Percentiles rank a stretch among this genome's conserved stretches.
Conservation (phyloP, 2,888 invertebrate species). For the Amitus sp. region DNA sequence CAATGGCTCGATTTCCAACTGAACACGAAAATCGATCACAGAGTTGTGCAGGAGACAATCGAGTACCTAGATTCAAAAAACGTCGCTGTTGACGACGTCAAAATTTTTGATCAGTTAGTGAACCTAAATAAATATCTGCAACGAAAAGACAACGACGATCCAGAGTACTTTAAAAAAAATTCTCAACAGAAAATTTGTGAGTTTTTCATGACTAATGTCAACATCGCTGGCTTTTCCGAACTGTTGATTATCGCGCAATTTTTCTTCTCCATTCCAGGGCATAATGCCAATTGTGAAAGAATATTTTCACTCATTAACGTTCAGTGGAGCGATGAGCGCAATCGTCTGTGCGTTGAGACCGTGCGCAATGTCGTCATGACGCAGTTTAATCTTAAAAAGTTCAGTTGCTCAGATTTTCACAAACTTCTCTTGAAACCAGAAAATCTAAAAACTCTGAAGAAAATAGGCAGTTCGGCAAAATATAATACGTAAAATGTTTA, state of each 20-base stretch:
- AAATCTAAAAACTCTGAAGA: too few species aligned
- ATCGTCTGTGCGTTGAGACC: neutral
- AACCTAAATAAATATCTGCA: constrained; percentile 13
- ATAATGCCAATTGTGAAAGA: constrained; percentile 7
- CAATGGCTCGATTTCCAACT: constrained; percentile 12
- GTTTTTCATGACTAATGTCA: constrained; percentile 1
- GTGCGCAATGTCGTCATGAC: neutral
- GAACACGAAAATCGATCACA: constrained; percentile 1
- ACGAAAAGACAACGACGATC: too few species aligned
- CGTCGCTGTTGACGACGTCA: constrained; percentile 9
- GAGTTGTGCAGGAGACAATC: constrained; percentile 7
- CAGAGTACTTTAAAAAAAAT: neutral
- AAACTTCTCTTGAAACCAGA: too few species aligned
- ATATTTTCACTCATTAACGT: constrained; percentile 11
- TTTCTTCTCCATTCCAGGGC: neutral
- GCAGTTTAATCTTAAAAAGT: neutral
- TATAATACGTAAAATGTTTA: too few species aligned
- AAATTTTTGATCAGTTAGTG: constrained; percentile 20
- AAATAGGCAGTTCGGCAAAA: too few species aligned
- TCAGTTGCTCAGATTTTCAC: too few species aligned
- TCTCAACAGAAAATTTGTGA: neutral
- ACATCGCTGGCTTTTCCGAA: neutral
- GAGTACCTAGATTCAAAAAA: constrained; percentile 10
- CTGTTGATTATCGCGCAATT: constrained; percentile 7
- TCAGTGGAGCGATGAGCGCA: constrained; percentile 13